Conservation (phyloP, 2,113 vertebrate species). For the Scophthalmus maximus region DNA sequence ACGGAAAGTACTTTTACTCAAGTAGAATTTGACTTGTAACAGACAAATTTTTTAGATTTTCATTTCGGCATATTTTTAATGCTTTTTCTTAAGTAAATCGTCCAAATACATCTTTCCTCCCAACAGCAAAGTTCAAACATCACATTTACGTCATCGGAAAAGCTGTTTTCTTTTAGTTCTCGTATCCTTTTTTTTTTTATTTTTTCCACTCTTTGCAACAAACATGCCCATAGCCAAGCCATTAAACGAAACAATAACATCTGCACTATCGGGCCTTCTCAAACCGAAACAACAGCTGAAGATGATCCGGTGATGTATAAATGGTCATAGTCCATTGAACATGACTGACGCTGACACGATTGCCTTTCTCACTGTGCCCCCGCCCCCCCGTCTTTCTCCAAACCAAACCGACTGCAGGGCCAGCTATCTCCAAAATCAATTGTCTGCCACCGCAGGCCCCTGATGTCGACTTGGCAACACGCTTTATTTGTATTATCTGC, state of each 20-base stretch:
- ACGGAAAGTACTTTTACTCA: too few relatives aligned
- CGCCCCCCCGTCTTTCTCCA: background rate
- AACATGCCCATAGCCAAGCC: background rate
- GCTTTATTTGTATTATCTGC: slow-evolving; percentile 35
- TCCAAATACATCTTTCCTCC: too few relatives aligned
- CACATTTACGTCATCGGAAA: background rate
- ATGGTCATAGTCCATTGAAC: background rate
- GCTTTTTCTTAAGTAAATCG: too few relatives aligned
- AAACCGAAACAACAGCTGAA: slow-evolving; percentile 20
- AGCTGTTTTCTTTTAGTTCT: background rate
- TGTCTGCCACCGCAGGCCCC: background rate
- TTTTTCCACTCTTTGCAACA: background rate
- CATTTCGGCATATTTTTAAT: too few relatives aligned
- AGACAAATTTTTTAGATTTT: background rate
- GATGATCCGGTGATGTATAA: slow-evolving; percentile 19
- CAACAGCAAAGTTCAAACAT: background rate
- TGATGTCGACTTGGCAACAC: slow-evolving; percentile 25
- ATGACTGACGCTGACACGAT: background rate
- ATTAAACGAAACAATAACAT: background rate
- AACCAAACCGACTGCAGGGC: background rate
- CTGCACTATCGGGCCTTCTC: background rate
- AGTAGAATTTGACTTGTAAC: too few relatives aligned
- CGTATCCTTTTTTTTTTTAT: background rate
- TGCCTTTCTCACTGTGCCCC: background rate
- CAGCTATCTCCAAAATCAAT: slow-evolving; percentile 23